phyloP scores from a whole-genome alignment of 2,888 invertebrate genomes.

The Mayetiola destructor region DNA sequence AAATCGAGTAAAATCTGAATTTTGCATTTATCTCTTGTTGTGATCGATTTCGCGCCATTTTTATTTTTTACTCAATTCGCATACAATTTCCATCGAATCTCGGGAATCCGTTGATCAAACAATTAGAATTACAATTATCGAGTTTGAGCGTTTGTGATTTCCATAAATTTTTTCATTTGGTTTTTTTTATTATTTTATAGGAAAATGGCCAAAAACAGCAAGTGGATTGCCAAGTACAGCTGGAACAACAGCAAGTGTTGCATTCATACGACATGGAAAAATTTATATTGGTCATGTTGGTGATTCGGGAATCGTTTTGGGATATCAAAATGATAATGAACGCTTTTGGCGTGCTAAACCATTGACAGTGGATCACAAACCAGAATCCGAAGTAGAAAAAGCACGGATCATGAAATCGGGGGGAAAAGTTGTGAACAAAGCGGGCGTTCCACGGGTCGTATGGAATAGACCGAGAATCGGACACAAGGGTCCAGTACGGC shows the following conservation, averaged over 20 bases:
- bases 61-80: not conserved
- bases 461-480: conserved; percentile 71
- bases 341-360: conserved; percentile 65
- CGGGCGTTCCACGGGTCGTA: conserved; percentile 88
- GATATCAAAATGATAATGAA: conserved; percentile 57
- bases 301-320: conserved; percentile 90
- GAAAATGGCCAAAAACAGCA: conserved; percentile 92
- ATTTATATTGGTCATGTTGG: conserved; percentile 97
- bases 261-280: conserved; percentile 84
- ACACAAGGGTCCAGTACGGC: conserved; percentile 63
- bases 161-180: not conserved
- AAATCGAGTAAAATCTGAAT: not conserved
- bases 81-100: not conserved
- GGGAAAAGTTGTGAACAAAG: conserved; percentile 61
- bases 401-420: conserved; percentile 67
- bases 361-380: conserved; percentile 88
- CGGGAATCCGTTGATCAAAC: too few relatives aligned
- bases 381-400: conserved; percentile 73
- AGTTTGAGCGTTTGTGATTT: not conserved
- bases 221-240: conserved; percentile 92
- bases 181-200: conserved; percentile 36
- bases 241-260: conserved; percentile 92
- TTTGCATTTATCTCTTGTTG: not conserved
- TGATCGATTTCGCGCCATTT: too few relatives aligned
- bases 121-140: not conserved